Conservation (phyloP, 2,797 vertebrate genomes). For the Sparus aurata region DNA sequence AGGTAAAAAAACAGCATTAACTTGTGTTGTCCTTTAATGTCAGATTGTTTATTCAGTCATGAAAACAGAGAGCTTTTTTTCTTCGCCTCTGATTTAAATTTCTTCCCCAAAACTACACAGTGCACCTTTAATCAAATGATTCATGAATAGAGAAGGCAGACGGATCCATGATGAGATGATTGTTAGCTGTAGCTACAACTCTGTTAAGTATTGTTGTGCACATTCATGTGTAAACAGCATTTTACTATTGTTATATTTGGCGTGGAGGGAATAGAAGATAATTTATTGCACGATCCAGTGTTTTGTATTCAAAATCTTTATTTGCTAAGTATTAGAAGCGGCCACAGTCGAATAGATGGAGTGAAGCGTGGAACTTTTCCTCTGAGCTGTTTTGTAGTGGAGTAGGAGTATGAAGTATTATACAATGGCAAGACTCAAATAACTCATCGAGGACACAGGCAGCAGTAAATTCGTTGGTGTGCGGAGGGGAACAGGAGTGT, state of each 20-base stretch:
- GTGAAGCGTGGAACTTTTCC: neutral
- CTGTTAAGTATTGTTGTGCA: neutral
- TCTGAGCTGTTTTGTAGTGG: neutral
- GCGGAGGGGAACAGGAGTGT: constrained; percentile 38
- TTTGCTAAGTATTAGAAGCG: neutral
- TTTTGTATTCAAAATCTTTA: neutral
- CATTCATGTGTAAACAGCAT: neutral
- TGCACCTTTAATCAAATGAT: too few relatives aligned
- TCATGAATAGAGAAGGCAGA: too few relatives aligned
- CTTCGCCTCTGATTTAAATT: too few relatives aligned
- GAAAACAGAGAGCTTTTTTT: too few relatives aligned
- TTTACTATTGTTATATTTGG: neutral
- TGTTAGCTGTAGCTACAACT: neutral
- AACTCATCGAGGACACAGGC: neutral
- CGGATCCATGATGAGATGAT: neutral
- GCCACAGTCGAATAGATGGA: neutral
- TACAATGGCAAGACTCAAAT: neutral
- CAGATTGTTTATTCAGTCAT: too few relatives aligned
- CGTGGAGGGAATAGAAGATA: neutral
- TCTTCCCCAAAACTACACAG: too few relatives aligned
- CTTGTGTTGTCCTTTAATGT: too few relatives aligned
- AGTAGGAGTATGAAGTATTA: neutral
- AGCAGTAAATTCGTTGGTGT: constrained; percentile 29
- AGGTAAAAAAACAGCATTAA: too few relatives aligned
- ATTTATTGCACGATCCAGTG: neutral